Base-by-base conservation (phyloP, 35 echinoderm and acorn worm genomes). In the Apostichopus japonicus region DNA sequence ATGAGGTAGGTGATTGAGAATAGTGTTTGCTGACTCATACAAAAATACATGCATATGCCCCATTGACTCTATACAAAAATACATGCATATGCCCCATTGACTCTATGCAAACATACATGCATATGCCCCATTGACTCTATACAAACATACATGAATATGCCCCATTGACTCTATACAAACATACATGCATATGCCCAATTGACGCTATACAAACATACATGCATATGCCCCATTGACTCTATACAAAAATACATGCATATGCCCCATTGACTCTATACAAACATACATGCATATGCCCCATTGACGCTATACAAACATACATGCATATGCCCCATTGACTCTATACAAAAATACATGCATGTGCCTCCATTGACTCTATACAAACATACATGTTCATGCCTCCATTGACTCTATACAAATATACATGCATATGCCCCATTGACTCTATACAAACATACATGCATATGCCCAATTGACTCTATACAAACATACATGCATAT, bases 1-100 rank as follows among this genome's bases (percentile, higher is more conserved):
- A 87, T 8, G 86, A 87, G 86, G 86, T 87, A 87, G 63, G 58
- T 44, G 6, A 14, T 23, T 79, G 27, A 24, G 23, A 23, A 23
- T 19, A 23, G 5, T 79, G 23, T 23, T 24, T 79, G n/a, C 5
- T 79, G 7, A 44, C 15, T 79, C 15, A 10, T 23, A n/a, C 77
- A 79, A 24, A 44, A 24, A 23, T n/a, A 23, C n/a, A 79, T 10
- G 23, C 22, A 44, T 19, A 44, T 23, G 77, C 15, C 77, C 14
- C 10, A 10, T 23, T 10, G 21, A 79, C 77, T 10, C 4, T 19
- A 23, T 19, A 5, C 10, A 44, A 10, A 79, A 0, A 23, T 10
- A 15, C 10, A 79, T 24, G 22, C 10, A 79, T 79, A 24, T 11
- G 14, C 10, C 22, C 23, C 15, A 19, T 79, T 23, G n/a, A 10